Base-by-base conservation (phyloP, 2,888 invertebrate species). In the Automeris io region DNA sequence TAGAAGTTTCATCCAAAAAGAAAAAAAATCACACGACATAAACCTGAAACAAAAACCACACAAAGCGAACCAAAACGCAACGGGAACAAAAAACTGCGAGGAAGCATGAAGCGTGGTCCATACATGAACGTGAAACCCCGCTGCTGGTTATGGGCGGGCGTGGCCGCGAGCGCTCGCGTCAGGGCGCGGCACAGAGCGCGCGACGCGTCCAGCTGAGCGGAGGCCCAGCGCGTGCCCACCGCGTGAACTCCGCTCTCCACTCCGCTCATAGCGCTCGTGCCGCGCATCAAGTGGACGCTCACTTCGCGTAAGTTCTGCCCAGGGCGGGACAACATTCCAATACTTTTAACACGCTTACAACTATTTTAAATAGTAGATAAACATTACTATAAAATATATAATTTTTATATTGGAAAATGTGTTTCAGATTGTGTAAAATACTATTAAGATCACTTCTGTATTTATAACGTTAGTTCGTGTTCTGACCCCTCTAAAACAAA, bases 101-200 rank as follows among this genome's bases (percentile, higher is more conserved):
- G 26, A 43, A 11, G 18, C 25, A 45, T 33, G 32, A 25, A 25
- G 8, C 25, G 5, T 25, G 25, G 29, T 12, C 18, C 63, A 39
- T 88, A 95, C 95, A 95, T 91, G 51, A 94, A 90, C 44, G 90
- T 87, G 75, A 95, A 95, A 46, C 95, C 95, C 37, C 93, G 89
- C 46, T 92, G 90, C 25, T 90, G 90, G 69, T 93, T 91, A 54
- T 91, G 81, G 34, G 88, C 86, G 0, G 93, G 90, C 65, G 92
- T 87, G 29, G 93, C 89, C 22, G 90, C 91, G 4, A 91, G 90
- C 13, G 93, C 91, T 41, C 90, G 88, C 46, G 92, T 91, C 5
- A 93, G 81, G 36, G 93, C 88, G 50, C 94, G 92, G 64, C 95
- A 95, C 1, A 95, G 87, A 18, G 91, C 90, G 38, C 95, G 88